Conservation (phyloP, 2,113 vertebrate species). For the Zootoca vivipara region DNA sequence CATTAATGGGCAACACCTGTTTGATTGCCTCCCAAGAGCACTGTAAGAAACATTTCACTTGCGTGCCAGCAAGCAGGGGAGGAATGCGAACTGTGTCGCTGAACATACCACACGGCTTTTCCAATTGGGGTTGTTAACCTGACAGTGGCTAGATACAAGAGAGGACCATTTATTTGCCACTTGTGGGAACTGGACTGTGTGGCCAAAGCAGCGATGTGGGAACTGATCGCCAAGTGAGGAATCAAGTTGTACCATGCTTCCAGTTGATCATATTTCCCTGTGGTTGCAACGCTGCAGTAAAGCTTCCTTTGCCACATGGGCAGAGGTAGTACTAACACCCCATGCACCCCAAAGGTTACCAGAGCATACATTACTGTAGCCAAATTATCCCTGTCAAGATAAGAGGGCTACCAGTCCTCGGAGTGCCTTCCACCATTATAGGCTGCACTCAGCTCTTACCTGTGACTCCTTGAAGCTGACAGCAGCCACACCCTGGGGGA, state of each 20-base stretch:
- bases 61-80: background rate
- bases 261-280: background rate
- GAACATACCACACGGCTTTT: background rate
- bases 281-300: background rate
- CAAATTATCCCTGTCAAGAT: too few species aligned
- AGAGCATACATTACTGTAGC: too few species aligned
- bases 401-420: too few species aligned
- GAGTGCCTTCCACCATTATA: too few species aligned
- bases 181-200: background rate
- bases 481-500: too few species aligned
- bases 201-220: background rate
- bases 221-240: background rate
- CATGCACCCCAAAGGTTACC: too few species aligned
- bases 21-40: background rate
- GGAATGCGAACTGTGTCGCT: background rate
- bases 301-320: background rate
- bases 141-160: background rate
- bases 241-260: background rate
- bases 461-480: too few species aligned
- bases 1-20: slow-evolving; percentile 33
- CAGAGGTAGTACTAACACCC: too few species aligned
- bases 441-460: too few species aligned
- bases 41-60: background rate
- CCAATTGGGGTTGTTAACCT: background rate
- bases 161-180: background rate